A percentile compares a stretch with the other conserved stretches of the same genome.
phyloP scores from a whole-genome alignment of 2,888 invertebrate species.

The Tetragonula carbonaria region DNA sequence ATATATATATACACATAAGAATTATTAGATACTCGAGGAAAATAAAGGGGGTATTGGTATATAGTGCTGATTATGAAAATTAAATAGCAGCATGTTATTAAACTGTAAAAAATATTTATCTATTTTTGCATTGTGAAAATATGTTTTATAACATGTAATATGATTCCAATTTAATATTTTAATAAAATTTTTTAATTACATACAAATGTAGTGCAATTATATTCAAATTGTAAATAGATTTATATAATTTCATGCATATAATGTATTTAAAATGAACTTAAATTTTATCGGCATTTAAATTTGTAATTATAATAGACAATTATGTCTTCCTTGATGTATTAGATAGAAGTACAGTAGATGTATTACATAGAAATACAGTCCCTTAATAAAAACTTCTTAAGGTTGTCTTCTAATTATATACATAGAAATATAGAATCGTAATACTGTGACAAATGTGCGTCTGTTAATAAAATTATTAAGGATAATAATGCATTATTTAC shows the following conservation, averaged over 20 bases:
- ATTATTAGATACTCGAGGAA: conserved; percentile 41
- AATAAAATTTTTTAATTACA: conserved; percentile 9
- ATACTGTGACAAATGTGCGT: conserved; percentile 15
- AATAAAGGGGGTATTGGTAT: conserved; percentile 58
- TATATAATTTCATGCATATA: conserved; percentile 53
- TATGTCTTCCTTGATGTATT: conserved; percentile 1
- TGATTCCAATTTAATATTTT: conserved; percentile 23
- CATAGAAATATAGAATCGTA: conserved; percentile 1
- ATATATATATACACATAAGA: conserved; percentile 17
- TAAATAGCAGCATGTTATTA: conserved; percentile 41
- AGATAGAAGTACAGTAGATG: conserved; percentile 11
- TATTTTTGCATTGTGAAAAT: conserved; percentile 25
- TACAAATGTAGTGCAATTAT: not conserved
- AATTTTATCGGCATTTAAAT: conserved; percentile 7
- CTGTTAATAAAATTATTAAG: not conserved
- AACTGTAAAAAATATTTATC: conserved; percentile 35
- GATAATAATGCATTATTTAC: conserved; percentile 15
- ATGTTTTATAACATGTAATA: conserved; percentile 21
- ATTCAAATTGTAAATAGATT: conserved; percentile 3
- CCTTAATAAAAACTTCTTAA: conserved; percentile 61
- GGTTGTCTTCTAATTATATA: conserved; percentile 59
- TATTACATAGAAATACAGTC: conserved; percentile 13
- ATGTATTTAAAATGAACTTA: conserved; percentile 30
- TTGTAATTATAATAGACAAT: conserved; percentile 8
- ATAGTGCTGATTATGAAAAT: conserved; percentile 45